These are phyloP conservation scores for Actinia tenebrosa DNA, from an alignment of 64 coral and sea anemone species.

Conservation along the genomic window DNA sequence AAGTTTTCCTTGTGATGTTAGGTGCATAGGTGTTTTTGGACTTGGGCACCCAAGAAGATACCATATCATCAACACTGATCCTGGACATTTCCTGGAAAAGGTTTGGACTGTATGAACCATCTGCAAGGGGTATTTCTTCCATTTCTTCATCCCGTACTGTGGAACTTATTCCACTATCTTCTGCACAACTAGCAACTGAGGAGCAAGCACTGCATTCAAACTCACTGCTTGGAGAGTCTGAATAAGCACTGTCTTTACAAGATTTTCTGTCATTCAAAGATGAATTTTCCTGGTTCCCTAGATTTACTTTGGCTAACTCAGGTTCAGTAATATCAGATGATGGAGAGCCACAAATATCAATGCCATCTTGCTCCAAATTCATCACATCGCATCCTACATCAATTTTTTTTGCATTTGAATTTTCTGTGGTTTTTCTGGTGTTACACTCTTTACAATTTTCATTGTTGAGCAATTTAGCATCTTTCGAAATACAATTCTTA, in stretches of 20 bases:
- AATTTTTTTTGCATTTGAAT: background rate
- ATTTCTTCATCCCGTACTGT: slow-evolving; percentile 85
- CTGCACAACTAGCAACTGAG: slow-evolving; percentile 74
- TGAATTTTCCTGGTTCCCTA: background rate
- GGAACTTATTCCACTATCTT: slow-evolving; percentile 87
- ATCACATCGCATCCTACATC: background rate
- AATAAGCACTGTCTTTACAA: slow-evolving; percentile 48
- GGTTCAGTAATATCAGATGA: slow-evolving; percentile 27
- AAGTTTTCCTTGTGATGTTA: background rate
- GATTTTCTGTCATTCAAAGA: slow-evolving; percentile 19
- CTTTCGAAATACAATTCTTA: background rate
- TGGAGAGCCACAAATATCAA: slow-evolving; percentile 13
- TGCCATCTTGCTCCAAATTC: background rate
- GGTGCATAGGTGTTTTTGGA: slow-evolving; percentile 76
- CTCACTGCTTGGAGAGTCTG: slow-evolving; percentile 85
- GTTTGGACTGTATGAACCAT: slow-evolving; percentile 51
- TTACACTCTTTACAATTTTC: background rate
- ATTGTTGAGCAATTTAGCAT: background rate
- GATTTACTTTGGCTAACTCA: background rate
- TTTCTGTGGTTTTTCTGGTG: background rate
- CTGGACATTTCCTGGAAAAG: slow-evolving; percentile 73
- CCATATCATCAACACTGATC: slow-evolving; percentile 53
- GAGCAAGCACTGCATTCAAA: slow-evolving; percentile 82
- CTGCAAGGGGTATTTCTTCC: slow-evolving; percentile 85
- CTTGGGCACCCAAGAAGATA: slow-evolving; percentile 82